Conservation (phyloP, 2,797 vertebrate genomes). For the Halcyon chelicuti region DNA sequence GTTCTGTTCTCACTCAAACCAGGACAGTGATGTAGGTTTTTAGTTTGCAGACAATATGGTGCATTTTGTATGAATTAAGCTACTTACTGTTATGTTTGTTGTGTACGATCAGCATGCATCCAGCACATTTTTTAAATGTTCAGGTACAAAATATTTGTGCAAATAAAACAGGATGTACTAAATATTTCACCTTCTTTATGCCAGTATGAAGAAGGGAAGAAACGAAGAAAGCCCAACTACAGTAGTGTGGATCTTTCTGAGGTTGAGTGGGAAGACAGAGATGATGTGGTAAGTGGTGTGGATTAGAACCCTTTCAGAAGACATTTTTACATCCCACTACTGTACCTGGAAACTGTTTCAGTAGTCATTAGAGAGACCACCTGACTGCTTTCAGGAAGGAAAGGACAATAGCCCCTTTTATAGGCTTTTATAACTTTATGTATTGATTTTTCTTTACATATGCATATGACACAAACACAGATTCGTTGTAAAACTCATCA, state of each 20-base stretch:
- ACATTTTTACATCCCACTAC: neutral
- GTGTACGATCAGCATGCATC: too few species aligned
- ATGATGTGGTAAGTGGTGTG: constrained; percentile 87
- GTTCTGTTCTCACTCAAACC: too few species aligned
- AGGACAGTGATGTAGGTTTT: neutral
- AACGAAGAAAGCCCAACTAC: constrained; percentile 95
- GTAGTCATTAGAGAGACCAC: neutral
- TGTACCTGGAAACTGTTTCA: neutral
- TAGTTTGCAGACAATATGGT: neutral
- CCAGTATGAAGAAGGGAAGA: constrained; percentile 94
- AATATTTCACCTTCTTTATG: neutral
- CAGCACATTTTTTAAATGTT: neutral
- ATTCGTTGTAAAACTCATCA: neutral
- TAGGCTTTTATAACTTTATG: neutral
- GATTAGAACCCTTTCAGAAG: neutral
- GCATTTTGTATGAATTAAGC: neutral
- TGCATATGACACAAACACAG: neutral
- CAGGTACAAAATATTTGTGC: neutral
- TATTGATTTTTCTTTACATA: neutral
- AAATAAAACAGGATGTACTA: neutral
- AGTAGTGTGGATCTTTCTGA: constrained; percentile 98
- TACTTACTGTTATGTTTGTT: neutral
- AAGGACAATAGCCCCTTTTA: neutral
- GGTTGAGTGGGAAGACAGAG: constrained; percentile 97
- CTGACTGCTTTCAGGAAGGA: neutral